Percentiles rank a stretch among this genome's conserved stretches.
Conservation (phyloP, 2,113 vertebrate genomes). For the Cryptoleucopteryx plumbea region DNA sequence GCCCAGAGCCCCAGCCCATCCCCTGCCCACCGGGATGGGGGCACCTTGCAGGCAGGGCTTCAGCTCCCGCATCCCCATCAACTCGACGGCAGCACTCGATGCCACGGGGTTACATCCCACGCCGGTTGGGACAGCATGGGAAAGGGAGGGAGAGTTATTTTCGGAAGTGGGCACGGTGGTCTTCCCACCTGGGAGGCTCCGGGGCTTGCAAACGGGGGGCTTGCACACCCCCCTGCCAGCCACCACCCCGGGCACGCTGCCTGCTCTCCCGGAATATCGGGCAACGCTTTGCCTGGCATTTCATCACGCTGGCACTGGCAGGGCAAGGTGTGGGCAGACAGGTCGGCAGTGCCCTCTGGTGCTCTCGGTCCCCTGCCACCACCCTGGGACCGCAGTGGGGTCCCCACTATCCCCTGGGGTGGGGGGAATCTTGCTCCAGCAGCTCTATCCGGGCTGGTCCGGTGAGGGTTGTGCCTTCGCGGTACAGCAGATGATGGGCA, state of each 20-base stretch:
- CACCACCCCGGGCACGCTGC: fast-evolving
- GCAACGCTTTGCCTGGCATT: fast-evolving
- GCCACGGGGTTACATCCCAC: fast-evolving
- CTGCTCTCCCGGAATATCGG: background rate
- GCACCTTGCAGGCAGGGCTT: background rate
- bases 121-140: fast-evolving
- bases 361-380: background rate
- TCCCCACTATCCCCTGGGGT: fast-evolving
- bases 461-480: fast-evolving
- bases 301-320: background rate
- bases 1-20: background rate
- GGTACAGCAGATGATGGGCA: fast-evolving
- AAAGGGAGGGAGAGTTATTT: background rate
- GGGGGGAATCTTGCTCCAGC: fast-evolving
- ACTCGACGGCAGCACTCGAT: fast-evolving
- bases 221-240: fast-evolving
- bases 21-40: background rate
- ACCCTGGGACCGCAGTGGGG: fast-evolving
- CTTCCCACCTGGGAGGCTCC: background rate
- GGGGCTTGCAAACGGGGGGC: fast-evolving
- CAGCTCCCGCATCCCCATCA: background rate
- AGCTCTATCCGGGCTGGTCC: fast-evolving
- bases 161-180: fast-evolving
- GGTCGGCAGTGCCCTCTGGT: conserved; percentile 27
- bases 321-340: fast-evolving